Base-by-base conservation (phyloP, 2,888 invertebrate genomes). In the Phyllotreta striolata region DNA sequence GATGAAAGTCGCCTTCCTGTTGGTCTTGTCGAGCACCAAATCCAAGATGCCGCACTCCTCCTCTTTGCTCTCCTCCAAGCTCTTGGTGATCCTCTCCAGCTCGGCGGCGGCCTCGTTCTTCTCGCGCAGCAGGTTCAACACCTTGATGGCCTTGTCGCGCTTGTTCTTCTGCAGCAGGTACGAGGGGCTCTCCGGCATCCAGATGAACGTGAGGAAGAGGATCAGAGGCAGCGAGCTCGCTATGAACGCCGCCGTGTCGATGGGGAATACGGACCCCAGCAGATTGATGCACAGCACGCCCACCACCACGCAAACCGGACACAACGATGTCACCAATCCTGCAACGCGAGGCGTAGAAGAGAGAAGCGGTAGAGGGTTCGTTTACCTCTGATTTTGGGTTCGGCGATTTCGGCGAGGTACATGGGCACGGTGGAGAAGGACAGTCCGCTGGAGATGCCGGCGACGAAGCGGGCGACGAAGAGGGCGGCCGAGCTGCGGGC, bases 1-100 rank as follows among this genome's bases (percentile, higher is more conserved):
- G 57, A 91, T 86, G 71, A 86, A 82, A 71, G 90, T 80, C 0
- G 90, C 90, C 79, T 86, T 86, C 68, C 86, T 83, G 73, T 87
- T 87, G 0, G 84, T 85, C 40, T 83, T 83, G 70, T 85, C 84
- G 14, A 82, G 81, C 60, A 88, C 75, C 38, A 88, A 78, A 74
- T 67, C 71, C 9, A 55, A 47, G 14, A 66, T 43, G 14, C 47
- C 55, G 6, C 43, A 24, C 24, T 24, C 43, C 37, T 49, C 47
- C 14, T 43, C 54, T 1, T 24, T 59, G 6, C 39, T 49, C 9
- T 59, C 60, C n/a, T 64, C 61, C 1, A 80, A 74, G 13, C 75
- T 74, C 39, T 62, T 66, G 9, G 71, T 69, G 38, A 80, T 71
- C 44, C 78, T 68, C 2, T 75, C 65, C 14, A 82, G 68, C 67